These are phyloP conservation scores for Neodiprion fabricii DNA, from an alignment of 1,140 invertebrate genomes.

Conservation along the genomic window DNA sequence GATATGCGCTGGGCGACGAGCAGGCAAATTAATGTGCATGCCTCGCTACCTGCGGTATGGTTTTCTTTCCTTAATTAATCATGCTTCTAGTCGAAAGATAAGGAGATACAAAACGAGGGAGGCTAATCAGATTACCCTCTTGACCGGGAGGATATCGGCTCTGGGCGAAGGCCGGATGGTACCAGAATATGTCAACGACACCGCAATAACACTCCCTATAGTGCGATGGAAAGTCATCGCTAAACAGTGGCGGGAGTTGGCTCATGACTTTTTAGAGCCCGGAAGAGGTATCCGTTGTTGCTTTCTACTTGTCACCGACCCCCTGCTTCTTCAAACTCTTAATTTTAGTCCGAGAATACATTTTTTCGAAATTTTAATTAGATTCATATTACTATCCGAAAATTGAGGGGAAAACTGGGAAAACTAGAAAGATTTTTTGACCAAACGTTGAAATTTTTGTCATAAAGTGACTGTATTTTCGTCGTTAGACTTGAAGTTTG, in stretches of 20 bases:
- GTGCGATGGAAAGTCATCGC: slow-evolving; percentile 43
- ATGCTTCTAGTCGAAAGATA: not conserved
- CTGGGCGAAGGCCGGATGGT: slow-evolving; percentile 51
- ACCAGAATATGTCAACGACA: slow-evolving; percentile 48
- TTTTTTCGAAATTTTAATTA: slow-evolving; percentile 18
- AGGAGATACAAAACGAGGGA: too few relatives aligned
- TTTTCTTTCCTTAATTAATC: not conserved
- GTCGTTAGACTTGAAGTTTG: too few relatives aligned
- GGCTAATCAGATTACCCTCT: slow-evolving; percentile 39
- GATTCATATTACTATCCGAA: not conserved
- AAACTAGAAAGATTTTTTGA: too few relatives aligned
- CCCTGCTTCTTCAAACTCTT: slow-evolving; percentile 31
- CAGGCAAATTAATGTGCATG: slow-evolving; percentile 58
- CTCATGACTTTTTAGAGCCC: slow-evolving; percentile 41
- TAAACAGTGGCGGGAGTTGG: slow-evolving; percentile 39
- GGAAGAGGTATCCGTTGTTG: not conserved
- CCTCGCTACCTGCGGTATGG: slow-evolving; percentile 42
- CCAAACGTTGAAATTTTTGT: too few relatives aligned
- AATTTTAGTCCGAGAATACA: slow-evolving; percentile 24
- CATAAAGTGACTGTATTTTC: too few relatives aligned
- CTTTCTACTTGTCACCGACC: not conserved
- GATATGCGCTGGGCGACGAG: slow-evolving; percentile 51
- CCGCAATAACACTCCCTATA: slow-evolving; percentile 38
- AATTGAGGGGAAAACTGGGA: too few relatives aligned
- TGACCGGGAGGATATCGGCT: slow-evolving; percentile 57